Base-by-base conservation (phyloP, 2,888 invertebrate species). In the Oxystoma pomonae region DNA sequence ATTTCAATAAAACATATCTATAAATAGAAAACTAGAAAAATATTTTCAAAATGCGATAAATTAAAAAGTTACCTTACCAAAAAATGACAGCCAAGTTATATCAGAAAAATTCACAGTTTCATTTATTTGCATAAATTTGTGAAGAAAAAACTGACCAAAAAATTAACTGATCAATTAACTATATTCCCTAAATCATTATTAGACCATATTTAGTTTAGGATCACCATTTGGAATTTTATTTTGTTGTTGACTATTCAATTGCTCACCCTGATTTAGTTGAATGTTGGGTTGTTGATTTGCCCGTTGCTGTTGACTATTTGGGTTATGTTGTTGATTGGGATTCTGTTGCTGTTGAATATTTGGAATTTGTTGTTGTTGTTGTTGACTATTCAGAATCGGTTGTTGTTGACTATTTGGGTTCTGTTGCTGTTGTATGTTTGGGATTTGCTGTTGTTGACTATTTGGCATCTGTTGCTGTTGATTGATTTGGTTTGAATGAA, bases 401-500 rank as follows among this genome's bases (percentile, higher is more conserved):
- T 52, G 63, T 20, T 20, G 20, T n/a, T 19, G 57, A 16, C n/a
- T n/a, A n/a, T 18, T n/a, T 57, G 35, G 50, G 49, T 61, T n/a
- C 20, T 57, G 50, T 49, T 35, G 1, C 50, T 16, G 19, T 61
- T 65, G 63, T 56, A 18, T 51, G 49, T 16, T 50, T 56, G 58
- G 55, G 20, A 16, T 18, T 56, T 51, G 63, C 55, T 58, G 22
- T 57, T 60, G 63, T 17, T 57, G 65, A 60, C 53, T 1, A 18
- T 65, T 59, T 7, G 20, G 57, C 20, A 20, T 59, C 18, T 61
- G 57, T 61, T 63, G 67, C 51, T 65, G 65, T 53, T 58, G 62
- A 21, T 63, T 55, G 58, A 12, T 20, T 16, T 62, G 66, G n/a
- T 64, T 66, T 16, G 51, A 58, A 16, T 21, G 60, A 62, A 65